Percentiles rank a stretch among this genome's conserved stretches.
Evolutionary conservation across 2,113 vertebrate species (phyloP).

Genomic region (Dascyllus trimaculatus): DNA sequence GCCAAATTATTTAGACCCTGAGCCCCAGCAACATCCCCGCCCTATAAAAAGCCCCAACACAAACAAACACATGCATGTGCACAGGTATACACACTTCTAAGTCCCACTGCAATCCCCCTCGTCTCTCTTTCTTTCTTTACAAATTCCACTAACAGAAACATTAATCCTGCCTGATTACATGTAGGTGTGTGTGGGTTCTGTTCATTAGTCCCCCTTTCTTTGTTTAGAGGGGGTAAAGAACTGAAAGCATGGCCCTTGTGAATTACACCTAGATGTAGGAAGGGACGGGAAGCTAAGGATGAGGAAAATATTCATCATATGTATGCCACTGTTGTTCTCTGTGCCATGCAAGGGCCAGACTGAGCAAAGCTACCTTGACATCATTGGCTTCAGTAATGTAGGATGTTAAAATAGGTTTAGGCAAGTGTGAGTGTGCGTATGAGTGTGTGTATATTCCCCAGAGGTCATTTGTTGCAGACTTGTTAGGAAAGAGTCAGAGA

Average conservation of each 20-base stretch:
- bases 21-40: conserved; percentile 63
- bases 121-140: conserved; percentile 37
- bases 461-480: conserved; percentile 61
- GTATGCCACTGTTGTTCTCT: conserved; percentile 34
- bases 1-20: conserved; percentile 87
- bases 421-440: background rate
- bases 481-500: conserved; percentile 61
- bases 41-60: conserved; percentile 41
- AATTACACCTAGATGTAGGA: conserved; percentile 43
- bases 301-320: conserved; percentile 51
- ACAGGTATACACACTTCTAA: conserved; percentile 37
- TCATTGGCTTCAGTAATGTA: conserved; percentile 22
- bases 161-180: conserved; percentile 66
- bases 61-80: conserved; percentile 56
- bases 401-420: conserved; percentile 37
- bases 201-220: conserved; percentile 61
- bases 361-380: conserved; percentile 25
- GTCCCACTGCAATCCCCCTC: conserved; percentile 28
- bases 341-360: conserved; percentile 20
- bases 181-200: conserved; percentile 25
- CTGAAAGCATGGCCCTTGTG: conserved; percentile 28
- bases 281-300: conserved; percentile 10
- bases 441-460: conserved; percentile 34
- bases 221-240: conserved; percentile 54
- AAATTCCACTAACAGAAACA: conserved; percentile 56